Evolutionary conservation across 2,113 vertebrate genomes (phyloP), one percentile per base, ranked within the genome.

Genomic region (Strigops habroptila): DNA sequence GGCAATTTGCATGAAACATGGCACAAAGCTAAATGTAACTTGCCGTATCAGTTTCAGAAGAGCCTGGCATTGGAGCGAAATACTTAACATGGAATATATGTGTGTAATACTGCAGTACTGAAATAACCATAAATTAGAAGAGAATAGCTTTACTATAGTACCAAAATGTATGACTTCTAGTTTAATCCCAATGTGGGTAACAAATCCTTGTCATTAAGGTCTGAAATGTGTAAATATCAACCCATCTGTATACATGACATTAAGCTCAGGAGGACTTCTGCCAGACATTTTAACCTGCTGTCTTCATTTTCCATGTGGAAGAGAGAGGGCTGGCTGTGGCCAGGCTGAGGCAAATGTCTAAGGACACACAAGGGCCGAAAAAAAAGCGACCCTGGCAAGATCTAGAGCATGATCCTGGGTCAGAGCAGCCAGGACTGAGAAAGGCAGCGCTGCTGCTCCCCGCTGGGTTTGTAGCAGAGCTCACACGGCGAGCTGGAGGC

Each of bases 241-340:
- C 4, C 4, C n/a, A 57, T 18, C 37, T 70, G 7, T 27, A 27
- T 3, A 46, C 1, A 4, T 10, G 25, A 65, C 1, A 2, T 46
- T 21, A 59, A 74, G 8, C 10, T 67, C 17, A n/a, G 51, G n/a
- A 75, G 51, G 55, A 62, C 3, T 83, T 91, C 60, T 88, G 39
- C 23, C 30, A 60, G 80, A n/a, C 2, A n/a, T 88, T 82, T 82
- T 43, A 53, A 67, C 21, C 41, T 60, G 48, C 16, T 71, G 31
- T 23, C 4, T 71, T 63, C 6, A 30, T 86, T 63, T 91, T 59
- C 65, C 22, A 0, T 9, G 18, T 44, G 44, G 23, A 71, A 43
- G 51, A 71, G 12, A 75, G 57, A 86, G 16, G 28, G 6, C 19
- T 57, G 41, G 37, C 52, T 74, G 49, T 37, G 28, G 4, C 53